phyloP scores from a whole-genome alignment of 2,888 invertebrate genomes.

The Pollenia amentaria region DNA sequence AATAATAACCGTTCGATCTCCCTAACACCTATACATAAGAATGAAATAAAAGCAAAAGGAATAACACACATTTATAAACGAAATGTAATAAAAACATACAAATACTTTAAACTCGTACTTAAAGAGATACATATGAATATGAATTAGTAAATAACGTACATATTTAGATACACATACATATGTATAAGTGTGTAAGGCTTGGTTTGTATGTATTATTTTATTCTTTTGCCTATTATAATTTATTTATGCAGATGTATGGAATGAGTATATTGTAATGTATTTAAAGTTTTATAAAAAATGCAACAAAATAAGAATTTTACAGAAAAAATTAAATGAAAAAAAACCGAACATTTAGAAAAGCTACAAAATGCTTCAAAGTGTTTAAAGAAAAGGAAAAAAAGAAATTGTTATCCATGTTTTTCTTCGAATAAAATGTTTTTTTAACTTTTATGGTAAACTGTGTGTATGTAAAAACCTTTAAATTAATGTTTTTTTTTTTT shows the following conservation, averaged over 20 bases:
- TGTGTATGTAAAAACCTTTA: too few species aligned
- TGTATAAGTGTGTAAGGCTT: not conserved
- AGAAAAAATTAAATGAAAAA: too few species aligned
- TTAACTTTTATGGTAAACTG: too few species aligned
- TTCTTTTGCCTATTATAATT: constrained; percentile 13
- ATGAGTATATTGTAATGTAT: too few species aligned
- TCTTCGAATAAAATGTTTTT: too few species aligned
- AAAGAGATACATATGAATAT: constrained; percentile 10
- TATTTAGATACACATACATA: not conserved
- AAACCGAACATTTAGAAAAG: too few species aligned
- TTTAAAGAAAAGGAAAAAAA: too few species aligned
- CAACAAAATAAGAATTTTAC: too few species aligned
- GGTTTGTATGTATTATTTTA: constrained; percentile 20
- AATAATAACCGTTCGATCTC: too few species aligned
- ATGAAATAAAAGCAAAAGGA: constrained; percentile 1
- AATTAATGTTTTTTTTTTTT: not conserved
- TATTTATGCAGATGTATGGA: not conserved
- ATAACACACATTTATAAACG: not conserved
- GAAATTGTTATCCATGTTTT: too few species aligned
- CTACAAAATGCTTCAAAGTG: too few species aligned
- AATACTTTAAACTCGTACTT: not conserved
- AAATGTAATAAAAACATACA: not conserved
- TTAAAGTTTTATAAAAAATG: too few species aligned
- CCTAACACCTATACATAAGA: not conserved
- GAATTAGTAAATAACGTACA: constrained; percentile 7